Base-by-base conservation (phyloP, 2,797 vertebrate species). In the Phataginus tetradactyla region DNA sequence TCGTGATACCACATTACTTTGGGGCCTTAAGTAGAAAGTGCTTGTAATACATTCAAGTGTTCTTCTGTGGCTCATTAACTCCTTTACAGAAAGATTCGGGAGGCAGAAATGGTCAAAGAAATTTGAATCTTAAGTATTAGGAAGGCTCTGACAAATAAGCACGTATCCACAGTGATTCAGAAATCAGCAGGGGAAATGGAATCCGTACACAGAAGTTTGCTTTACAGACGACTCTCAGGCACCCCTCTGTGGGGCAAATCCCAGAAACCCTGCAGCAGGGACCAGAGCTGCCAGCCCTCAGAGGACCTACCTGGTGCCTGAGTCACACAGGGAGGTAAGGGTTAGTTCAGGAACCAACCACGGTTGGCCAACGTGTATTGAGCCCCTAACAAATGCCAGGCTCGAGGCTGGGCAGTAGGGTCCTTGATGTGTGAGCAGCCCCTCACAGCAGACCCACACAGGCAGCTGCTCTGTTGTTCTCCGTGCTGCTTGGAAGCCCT, bases 31-130 rank as follows among this genome's bases (percentile, higher is more conserved):
- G 17, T 79, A 8, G 21, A 83, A 81, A 49, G 27, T 37, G 29
- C 23, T 91, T 59, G 53, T 37, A 51, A 23, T 75, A 21, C 4
- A 45, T 32, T 55, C 45, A 53, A 14, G 14, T 80, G 11, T 61
- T 11, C 23, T 45, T 75, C 2, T 37, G 7, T 81, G 87, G 68
- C 25, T 87, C 53, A 55, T 78, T 84, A 64, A 27, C 34, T 77
- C 57, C 79, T 93, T 93, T 39, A 64, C 49, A 69, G 53, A 77
- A 93, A 85, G 45, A 45, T 18, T 71, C 27, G 4, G 25, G 42
- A 39, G 39, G 39, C 23, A 93, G 69, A 64, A 86, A 90, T 81
- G 45, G 45, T 55, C 61, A 77, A 71, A 85, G 63, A 68, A 66
- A 74, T 75, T 37, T 53, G 49, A 9, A 63, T 92, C 51, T 75